Evolutionary conservation across 1,140 invertebrate species (phyloP).

Genomic region (Drosophila kohkoa): DNA sequence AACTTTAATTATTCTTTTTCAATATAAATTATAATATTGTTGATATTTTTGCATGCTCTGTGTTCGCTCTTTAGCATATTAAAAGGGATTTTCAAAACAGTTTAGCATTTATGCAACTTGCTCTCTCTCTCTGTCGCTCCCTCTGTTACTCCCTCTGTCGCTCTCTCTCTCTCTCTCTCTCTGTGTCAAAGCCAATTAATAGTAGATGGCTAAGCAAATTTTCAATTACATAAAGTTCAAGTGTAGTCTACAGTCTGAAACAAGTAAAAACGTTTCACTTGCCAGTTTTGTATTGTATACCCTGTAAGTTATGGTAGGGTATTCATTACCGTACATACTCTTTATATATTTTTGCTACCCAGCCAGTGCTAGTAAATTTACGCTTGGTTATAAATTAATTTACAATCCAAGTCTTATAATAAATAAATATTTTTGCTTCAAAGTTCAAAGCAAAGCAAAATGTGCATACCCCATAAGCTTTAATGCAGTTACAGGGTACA

Average conservation of each 20-base stretch:
- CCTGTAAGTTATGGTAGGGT: background rate
- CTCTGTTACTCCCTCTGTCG: background rate
- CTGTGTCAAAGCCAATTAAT: slow-evolving; percentile 33
- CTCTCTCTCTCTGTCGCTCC: background rate
- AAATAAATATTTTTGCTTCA: too few relatives aligned
- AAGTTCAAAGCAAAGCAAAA: too few relatives aligned
- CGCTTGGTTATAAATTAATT: too few relatives aligned
- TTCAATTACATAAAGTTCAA: slow-evolving; percentile 38
- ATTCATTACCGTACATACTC: background rate
- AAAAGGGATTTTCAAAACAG: slow-evolving; percentile 14
- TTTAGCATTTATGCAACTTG: slow-evolving; percentile 6
- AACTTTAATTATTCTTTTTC: slow-evolving; percentile 11
- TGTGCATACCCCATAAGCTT: background rate
- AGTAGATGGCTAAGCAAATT: slow-evolving; percentile 33
- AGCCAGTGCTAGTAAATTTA: too few relatives aligned
- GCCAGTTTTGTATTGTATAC: background rate
- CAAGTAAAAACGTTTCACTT: slow-evolving; percentile 17
- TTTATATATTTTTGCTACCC: too few relatives aligned
- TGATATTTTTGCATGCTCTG: background rate
- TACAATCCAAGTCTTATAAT: too few relatives aligned
- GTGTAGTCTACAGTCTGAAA: background rate
- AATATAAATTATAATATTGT: slow-evolving; percentile 6
- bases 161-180: background rate
- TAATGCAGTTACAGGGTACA: background rate
- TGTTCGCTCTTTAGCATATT: background rate